Evolutionary conservation across 2,797 vertebrate genomes (phyloP), one percentile per base, ranked within the genome.

Genomic region (Pachyuromys duprasi): DNA sequence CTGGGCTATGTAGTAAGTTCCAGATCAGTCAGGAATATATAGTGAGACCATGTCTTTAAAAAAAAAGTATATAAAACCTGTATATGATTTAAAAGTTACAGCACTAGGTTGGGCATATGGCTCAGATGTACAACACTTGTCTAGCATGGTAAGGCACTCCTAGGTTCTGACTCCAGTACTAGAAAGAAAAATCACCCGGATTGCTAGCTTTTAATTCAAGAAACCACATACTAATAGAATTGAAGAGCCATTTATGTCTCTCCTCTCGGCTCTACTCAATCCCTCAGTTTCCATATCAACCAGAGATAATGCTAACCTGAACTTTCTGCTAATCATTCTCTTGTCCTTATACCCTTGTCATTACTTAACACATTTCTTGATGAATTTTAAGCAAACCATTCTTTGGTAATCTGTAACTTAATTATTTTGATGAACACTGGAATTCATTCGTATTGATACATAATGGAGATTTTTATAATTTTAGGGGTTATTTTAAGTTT

Each of bases 401-500:
- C 81, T 81, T 89, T 70, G 79, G 74, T 78, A 7, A 82, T 94
- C 62, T 91, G 11, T 94, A 55, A 91, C 33, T 89, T 95, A 60
- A 36, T 39, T 83, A 57, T 69, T 96, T 97, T 11, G 80, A 13
- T 83, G 83, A 83, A 26, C n/a, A 49, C 95, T 82, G 15, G 78
- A 33, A 76, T 76, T 36, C 14, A 65, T 55, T 42, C 8, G 36
- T 86, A 36, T 90, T 86, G 14, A 79, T 89, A 20, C 55, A 9
- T 82, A 74, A 39, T 62, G 1, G 39, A 80, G 26, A 80, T 81
- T 96, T 94, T 57, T 93, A 57, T 45, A 33, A 74, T 89, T 89
- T 96, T 74, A 82, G 45, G 42, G 39, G 67, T 28, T 87, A 60
- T 87, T 95, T 63, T n/a, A 93, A 65, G 55, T 67, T 95, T 93